phyloP scores from a whole-genome alignment of 1,140 invertebrate genomes.

The Gerris buenoi region DNA sequence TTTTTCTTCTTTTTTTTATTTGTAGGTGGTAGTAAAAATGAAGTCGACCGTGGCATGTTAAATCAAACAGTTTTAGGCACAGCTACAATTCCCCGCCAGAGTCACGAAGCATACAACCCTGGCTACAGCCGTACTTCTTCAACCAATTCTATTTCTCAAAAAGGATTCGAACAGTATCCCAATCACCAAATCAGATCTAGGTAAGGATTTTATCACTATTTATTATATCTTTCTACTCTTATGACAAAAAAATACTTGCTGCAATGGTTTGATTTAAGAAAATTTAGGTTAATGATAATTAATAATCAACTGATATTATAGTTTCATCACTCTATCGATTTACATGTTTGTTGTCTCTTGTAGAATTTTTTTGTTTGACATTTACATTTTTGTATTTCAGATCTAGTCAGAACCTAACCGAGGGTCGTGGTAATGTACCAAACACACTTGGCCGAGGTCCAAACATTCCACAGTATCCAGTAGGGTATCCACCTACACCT shows the following conservation, averaged over 20 bases:
- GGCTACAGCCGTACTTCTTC: constrained; percentile 53
- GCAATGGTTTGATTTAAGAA: too few relatives aligned
- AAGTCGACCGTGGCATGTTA: constrained; percentile 21
- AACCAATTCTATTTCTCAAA: constrained; percentile 43
- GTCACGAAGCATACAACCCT: constrained; percentile 51
- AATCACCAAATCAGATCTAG: constrained; percentile 35
- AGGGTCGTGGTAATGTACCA: constrained; percentile 22
- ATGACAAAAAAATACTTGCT: too few relatives aligned
- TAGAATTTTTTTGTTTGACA: background rate
- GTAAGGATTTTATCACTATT: too few relatives aligned
- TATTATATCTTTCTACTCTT: too few relatives aligned
- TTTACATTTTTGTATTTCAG: constrained; percentile 23
- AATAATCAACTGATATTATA: too few relatives aligned
- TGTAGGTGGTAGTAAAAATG: constrained; percentile 29
- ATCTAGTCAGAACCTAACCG: constrained; percentile 41
- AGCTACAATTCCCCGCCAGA: constrained; percentile 23
- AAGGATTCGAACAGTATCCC: constrained; percentile 17
- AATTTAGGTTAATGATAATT: too few relatives aligned
- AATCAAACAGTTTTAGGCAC: constrained; percentile 16
- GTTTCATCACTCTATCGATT: too few relatives aligned
- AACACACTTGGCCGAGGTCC: constrained; percentile 8
- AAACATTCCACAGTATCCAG: background rate
- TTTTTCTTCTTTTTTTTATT: too few relatives aligned
- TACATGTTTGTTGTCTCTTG: constrained; percentile 3
- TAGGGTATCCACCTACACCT: constrained; percentile 31